These are phyloP conservation scores for Phalacrocorax aristotelis DNA, from an alignment of 2,113 vertebrate genomes.

Conservation along the genomic window DNA sequence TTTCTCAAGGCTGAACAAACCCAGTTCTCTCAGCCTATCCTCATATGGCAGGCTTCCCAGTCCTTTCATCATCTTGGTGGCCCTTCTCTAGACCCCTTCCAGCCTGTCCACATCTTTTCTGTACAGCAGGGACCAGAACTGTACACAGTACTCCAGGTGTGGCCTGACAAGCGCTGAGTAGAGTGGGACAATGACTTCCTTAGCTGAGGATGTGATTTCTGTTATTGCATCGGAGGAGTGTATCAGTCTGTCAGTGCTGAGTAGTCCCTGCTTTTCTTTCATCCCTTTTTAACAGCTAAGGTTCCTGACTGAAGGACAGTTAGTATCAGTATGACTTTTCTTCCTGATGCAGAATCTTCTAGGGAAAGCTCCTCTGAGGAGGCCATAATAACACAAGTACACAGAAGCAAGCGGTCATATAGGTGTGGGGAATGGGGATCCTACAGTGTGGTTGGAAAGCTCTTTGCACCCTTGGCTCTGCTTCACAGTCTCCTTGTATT, in stretches of 20 bases:
- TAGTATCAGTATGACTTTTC: not conserved
- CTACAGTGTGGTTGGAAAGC: not conserved
- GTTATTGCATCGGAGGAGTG: accelerated
- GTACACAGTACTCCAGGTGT: too few relatives aligned
- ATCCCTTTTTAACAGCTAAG: not conserved
- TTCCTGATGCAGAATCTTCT: not conserved
- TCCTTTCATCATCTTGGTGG: too few relatives aligned
- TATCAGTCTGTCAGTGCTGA: not conserved
- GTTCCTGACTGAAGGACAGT: not conserved
- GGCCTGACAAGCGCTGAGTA: too few relatives aligned
- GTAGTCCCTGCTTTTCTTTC: not conserved
- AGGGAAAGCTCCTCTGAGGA: not conserved
- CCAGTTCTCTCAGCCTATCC: too few relatives aligned
- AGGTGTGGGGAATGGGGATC: accelerated
- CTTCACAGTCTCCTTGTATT: not conserved
- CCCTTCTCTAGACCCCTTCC: too few relatives aligned
- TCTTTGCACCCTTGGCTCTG: not conserved
- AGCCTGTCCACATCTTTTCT: too few relatives aligned
- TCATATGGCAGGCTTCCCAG: too few relatives aligned
- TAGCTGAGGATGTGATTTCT: not conserved
- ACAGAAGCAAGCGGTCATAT: not conserved
- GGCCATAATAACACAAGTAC: not conserved
- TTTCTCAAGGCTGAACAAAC: too few relatives aligned
- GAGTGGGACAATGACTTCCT: too few relatives aligned
- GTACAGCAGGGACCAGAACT: too few relatives aligned